phyloP scores from a whole-genome alignment of 2,797 vertebrate genomes.

The Chelidonichthys spinosus region DNA sequence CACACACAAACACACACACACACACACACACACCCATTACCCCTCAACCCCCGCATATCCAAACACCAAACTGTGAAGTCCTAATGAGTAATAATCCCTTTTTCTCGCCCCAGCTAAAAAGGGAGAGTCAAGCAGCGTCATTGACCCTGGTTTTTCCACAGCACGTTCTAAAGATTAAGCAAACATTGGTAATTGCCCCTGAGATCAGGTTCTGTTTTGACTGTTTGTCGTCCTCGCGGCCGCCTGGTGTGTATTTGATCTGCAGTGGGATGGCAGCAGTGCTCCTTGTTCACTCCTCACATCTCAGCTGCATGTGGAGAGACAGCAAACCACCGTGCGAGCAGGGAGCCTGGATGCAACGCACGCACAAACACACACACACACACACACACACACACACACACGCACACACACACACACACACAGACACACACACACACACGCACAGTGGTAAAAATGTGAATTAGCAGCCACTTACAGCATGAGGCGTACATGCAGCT shows the following conservation, averaged over 20 bases:
- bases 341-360: slow-evolving; percentile 19
- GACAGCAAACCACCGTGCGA: slow-evolving; percentile 43
- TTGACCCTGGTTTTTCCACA: slow-evolving; percentile 72
- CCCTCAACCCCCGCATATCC: slow-evolving; percentile 30
- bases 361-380: slow-evolving; percentile 20
- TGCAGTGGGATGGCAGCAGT: slow-evolving; percentile 65
- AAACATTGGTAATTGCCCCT: slow-evolving; percentile 78
- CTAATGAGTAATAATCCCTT: slow-evolving; percentile 78
- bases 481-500: slow-evolving; percentile 25
- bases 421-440: slow-evolving; percentile 1
- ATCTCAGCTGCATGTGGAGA: slow-evolving; percentile 50
- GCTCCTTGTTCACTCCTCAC: slow-evolving; percentile 70
- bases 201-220: slow-evolving; percentile 82
- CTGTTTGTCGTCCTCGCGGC: slow-evolving; percentile 71
- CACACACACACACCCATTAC: not conserved
- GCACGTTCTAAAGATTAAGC: slow-evolving; percentile 77
- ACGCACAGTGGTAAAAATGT: slow-evolving; percentile 31
- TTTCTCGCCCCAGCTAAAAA: slow-evolving; percentile 57
- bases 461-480: slow-evolving; percentile 55
- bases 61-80: slow-evolving; percentile 71
- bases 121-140: slow-evolving; percentile 69
- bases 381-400: not conserved
- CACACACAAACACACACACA: not conserved
- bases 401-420: not conserved
- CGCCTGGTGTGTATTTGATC: slow-evolving; percentile 75